Evolutionary conservation across 2,113 vertebrate genomes (phyloP), one percentile per base, ranked within the genome.

Genomic region (Pionites leucogaster): DNA sequence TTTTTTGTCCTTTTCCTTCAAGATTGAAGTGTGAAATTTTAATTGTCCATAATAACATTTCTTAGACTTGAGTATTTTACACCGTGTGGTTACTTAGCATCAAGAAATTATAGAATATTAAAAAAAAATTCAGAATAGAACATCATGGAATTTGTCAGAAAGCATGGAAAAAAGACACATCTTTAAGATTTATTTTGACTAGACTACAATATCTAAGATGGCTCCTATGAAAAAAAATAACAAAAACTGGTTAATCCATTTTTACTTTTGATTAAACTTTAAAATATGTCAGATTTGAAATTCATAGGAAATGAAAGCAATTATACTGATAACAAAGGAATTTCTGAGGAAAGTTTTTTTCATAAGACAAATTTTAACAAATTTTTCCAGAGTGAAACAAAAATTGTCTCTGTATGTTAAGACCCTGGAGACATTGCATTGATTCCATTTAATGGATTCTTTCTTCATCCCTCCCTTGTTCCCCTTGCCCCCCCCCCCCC

Each of bases 221-320:
- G 24, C 55, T 63, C 25, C 23, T 65, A 65, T n/a, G 23, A 24
- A 78, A 89, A 88, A 83, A 17, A 93, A 77, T 88, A 91, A 95
- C n/a, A 95, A 82, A 83, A 39, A 77, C 75, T 71, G 71, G 82
- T 80, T 95, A 57, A 68, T 63, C 62, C 59, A 14, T 91, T 96
- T 96, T 93, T 83, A 71, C 17, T 95, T 70, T 97, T 93, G 50
- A 82, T 87, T 94, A 67, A 86, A 91, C 95, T 96, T 90, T 92
- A 41, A 92, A 74, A 82, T 90, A 93, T 82, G 42, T 88, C 68
- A 88, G 46, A 92, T 42, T 13, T 72, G 44, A 39, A 96, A 1
- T 47, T 41, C 7, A 39, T 94, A 29, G 52, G n/a, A 91, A 22
- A 75, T 64, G 16, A 80, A 88, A 65, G 6, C 72, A 78, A 49